Conservation (phyloP, 2,113 vertebrate species). For the Mormyrus lacerda region DNA sequence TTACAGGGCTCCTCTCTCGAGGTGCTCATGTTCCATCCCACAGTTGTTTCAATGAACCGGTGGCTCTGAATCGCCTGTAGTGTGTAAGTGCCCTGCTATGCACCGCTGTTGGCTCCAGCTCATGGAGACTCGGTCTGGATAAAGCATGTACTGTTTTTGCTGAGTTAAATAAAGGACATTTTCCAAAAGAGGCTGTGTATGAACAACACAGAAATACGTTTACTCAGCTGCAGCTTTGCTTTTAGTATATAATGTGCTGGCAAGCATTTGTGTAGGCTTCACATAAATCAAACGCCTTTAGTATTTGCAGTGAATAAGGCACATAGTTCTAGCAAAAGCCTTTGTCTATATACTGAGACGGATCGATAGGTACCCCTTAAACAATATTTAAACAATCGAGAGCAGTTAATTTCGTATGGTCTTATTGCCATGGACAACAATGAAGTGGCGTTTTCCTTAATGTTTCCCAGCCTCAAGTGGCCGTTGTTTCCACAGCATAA, state of each 20-base stretch:
- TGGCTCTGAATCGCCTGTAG: background rate
- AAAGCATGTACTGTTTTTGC: background rate
- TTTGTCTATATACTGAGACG: background rate
- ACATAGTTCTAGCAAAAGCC: background rate
- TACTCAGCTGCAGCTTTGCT: background rate
- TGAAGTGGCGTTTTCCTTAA: background rate
- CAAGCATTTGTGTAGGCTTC: background rate
- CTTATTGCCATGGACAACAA: background rate
- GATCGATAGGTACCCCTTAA: background rate
- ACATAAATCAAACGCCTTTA: slow-evolving; percentile 3
- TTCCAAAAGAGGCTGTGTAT: background rate
- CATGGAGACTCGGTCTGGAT: background rate
- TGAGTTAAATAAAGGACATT: background rate
- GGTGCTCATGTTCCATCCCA: background rate
- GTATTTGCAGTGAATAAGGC: background rate
- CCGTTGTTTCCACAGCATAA: background rate
- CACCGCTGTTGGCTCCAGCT: background rate
- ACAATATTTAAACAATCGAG: background rate
- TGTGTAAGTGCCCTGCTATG: background rate
- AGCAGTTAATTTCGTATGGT: background rate
- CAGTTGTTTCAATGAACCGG: background rate
- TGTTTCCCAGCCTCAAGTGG: background rate
- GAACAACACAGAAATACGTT: background rate
- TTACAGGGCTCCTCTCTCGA: background rate
- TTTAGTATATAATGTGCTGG: background rate